Conservation (phyloP, 2,797 vertebrate genomes). For the Pantherophis vulpinus region DNA sequence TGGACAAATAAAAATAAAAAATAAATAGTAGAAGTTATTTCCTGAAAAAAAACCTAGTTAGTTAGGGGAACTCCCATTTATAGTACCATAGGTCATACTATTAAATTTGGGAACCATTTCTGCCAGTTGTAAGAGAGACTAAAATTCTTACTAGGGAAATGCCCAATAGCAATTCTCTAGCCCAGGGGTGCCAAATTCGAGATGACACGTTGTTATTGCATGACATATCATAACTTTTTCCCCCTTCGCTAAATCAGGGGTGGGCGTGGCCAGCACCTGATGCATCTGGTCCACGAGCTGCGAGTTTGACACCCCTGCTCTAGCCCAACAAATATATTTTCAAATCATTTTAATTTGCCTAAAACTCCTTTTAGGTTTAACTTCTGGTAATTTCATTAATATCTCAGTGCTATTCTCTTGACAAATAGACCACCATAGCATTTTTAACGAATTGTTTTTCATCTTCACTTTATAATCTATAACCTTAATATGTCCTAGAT, state of each 20-base stretch:
- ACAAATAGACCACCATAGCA: background rate
- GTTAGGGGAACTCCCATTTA: background rate
- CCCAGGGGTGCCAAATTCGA: too few relatives aligned
- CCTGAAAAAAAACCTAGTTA: background rate
- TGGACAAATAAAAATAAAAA: too few relatives aligned
- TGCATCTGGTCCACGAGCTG: accelerated
- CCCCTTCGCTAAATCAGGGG: accelerated
- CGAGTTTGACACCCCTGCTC: too few relatives aligned
- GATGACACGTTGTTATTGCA: too few relatives aligned
- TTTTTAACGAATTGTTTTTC: background rate
- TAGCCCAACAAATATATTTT: background rate
- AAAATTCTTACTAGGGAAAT: background rate
- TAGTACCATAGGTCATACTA: background rate
- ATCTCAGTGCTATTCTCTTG: background rate
- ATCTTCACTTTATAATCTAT: background rate
- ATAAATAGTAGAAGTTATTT: background rate
- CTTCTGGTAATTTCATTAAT: background rate
- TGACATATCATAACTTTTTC: too few relatives aligned
- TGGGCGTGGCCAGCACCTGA: too few relatives aligned
- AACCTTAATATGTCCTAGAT: background rate
- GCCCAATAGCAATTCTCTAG: background rate
- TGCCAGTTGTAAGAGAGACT: background rate
- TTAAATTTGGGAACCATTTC: background rate
- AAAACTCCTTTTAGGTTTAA: background rate
- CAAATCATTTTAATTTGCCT: background rate